A percentile compares a stretch with the other conserved stretches of the same genome.
These are phyloP conservation scores for Phocoena sinus DNA, from an alignment of 2,113 vertebrate species.

Conservation along the genomic window DNA sequence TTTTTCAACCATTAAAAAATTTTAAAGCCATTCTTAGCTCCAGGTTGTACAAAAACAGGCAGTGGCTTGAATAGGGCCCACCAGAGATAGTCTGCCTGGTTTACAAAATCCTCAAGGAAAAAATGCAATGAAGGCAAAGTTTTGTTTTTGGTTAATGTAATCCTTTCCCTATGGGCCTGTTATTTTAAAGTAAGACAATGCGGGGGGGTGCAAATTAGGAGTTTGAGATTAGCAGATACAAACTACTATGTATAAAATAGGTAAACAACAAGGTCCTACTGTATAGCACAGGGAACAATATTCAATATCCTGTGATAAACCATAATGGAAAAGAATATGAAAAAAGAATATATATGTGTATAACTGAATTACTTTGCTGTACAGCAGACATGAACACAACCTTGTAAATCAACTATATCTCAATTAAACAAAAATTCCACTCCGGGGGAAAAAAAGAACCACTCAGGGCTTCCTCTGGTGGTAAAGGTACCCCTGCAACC, in stretches of 20 bases:
- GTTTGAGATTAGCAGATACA: neutral
- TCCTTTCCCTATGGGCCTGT: neutral
- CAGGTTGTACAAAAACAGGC: neutral
- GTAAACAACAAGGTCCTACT: neutral
- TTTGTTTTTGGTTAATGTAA: neutral
- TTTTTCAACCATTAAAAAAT: neutral
- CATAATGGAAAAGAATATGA: neutral
- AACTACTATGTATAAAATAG: neutral
- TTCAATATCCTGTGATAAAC: neutral
- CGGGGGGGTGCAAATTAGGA: neutral
- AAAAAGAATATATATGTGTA: neutral
- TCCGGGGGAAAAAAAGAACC: neutral
- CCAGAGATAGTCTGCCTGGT: neutral
- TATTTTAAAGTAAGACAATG: neutral
- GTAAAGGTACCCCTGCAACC: neutral
- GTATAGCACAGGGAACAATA: neutral
- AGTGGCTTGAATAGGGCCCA: neutral
- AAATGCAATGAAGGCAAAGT: neutral
- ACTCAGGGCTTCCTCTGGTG: neutral
- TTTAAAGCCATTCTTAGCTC: neutral
- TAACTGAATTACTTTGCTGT: neutral
- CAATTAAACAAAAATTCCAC: neutral
- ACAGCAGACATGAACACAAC: neutral
- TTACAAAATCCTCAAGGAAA: neutral
- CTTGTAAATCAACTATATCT: neutral